Evolutionary conservation across 2,113 vertebrate species (phyloP).

Genomic region (Catharus minimus): DNA sequence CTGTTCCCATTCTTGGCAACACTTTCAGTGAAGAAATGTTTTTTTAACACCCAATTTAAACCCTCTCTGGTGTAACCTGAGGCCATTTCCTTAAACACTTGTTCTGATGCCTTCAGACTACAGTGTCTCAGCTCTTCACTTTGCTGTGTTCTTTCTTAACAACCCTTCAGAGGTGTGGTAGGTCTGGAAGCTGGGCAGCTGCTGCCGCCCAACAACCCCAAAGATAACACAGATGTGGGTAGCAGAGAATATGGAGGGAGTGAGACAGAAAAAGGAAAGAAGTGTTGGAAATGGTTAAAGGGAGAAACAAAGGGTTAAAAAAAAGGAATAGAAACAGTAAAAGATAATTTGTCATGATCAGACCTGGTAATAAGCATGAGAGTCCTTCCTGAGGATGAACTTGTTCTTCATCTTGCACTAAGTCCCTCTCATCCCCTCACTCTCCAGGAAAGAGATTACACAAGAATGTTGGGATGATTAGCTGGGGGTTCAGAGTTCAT

Average conservation of each 20-base stretch:
- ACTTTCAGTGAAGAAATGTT: background rate
- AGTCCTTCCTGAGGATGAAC: background rate
- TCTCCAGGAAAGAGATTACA: background rate
- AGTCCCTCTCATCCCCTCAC: background rate
- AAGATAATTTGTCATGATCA: background rate
- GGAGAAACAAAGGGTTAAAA: background rate
- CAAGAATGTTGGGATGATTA: background rate
- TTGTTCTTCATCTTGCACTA: background rate
- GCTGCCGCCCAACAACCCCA: background rate
- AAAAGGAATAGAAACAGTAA: background rate
- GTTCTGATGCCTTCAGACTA: background rate
- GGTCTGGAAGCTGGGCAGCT: background rate
- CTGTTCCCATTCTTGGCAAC: background rate
- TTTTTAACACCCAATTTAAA: background rate
- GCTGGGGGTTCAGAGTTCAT: background rate
- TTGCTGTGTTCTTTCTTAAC: background rate
- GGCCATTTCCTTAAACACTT: background rate
- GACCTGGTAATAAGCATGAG: background rate
- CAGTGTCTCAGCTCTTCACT: background rate
- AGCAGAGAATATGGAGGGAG: background rate
- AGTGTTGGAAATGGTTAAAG: background rate
- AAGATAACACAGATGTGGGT: background rate
- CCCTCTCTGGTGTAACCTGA: background rate
- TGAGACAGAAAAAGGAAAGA: background rate
- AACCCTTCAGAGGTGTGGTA: accelerated